Percentiles rank a stretch among this genome's conserved stretches.
Evolutionary conservation across 2,888 invertebrate genomes (phyloP).

Genomic region (Labia minor): DNA sequence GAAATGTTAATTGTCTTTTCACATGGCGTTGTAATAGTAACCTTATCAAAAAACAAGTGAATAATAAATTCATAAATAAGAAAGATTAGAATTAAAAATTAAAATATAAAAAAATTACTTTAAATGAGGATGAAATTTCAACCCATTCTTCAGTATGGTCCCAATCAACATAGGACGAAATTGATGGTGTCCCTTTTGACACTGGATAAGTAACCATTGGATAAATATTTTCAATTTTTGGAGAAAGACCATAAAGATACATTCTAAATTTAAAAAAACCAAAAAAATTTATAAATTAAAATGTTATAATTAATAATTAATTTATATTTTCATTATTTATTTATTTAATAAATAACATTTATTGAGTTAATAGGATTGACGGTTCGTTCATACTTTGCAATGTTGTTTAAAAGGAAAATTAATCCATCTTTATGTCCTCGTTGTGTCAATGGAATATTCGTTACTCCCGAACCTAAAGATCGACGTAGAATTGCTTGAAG

Average conservation of each 20-base stretch:
- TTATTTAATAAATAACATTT: not conserved
- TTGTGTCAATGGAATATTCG: slow-evolving; percentile 65
- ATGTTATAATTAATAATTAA: slow-evolving; percentile 14
- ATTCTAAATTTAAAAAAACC: slow-evolving; percentile 44
- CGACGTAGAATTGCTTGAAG: slow-evolving; percentile 77
- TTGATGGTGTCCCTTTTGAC: slow-evolving; percentile 43
- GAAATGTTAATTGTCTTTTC: slow-evolving; percentile 24
- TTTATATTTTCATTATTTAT: too few species aligned
- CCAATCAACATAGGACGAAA: slow-evolving; percentile 45
- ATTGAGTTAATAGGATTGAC: not conserved
- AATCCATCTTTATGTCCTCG: slow-evolving; percentile 54
- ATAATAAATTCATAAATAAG: too few species aligned
- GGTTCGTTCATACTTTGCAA: slow-evolving; percentile 64
- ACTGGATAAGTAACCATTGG: slow-evolving; percentile 43
- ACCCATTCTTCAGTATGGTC: slow-evolving; percentile 47
- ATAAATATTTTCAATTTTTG: slow-evolving; percentile 41
- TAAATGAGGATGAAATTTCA: not conserved
- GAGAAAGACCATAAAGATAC: slow-evolving; percentile 42
- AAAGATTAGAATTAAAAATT: not conserved
- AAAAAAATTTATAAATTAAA: slow-evolving; percentile 28
- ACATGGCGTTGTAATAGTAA: not conserved
- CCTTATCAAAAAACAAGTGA: too few species aligned
- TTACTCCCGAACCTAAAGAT: slow-evolving; percentile 56
- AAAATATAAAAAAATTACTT: not conserved
- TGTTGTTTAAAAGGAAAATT: slow-evolving; percentile 47